Evolutionary conservation across 1,140 invertebrate genomes (phyloP).

Genomic region (Polypedilum pembai): DNA sequence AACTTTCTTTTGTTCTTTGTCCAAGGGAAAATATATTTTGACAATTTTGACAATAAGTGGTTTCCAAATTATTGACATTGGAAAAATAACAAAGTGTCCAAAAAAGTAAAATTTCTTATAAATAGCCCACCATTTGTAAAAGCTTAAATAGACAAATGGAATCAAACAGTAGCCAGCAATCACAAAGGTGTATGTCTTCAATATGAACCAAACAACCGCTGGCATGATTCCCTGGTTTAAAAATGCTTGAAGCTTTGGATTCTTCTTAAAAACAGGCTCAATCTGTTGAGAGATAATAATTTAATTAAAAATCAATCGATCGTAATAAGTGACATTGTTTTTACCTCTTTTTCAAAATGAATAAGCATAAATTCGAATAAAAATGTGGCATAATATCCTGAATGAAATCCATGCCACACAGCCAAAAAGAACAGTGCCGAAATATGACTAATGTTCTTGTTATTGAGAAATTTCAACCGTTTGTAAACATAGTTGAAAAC

Average conservation of each 20-base stretch:
- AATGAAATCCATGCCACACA: constrained; percentile 87
- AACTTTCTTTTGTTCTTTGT: background rate
- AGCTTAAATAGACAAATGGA: constrained; percentile 70
- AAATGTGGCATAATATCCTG: constrained; percentile 87
- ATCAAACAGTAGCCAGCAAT: constrained; percentile 80
- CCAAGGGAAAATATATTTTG: background rate
- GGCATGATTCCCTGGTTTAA: constrained; percentile 42
- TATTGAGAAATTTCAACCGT: constrained; percentile 80
- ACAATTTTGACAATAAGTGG: background rate
- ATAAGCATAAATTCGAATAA: constrained; percentile 86
- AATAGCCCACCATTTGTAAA: constrained; percentile 53
- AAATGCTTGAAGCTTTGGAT: constrained; percentile 43
- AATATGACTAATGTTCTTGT: constrained; percentile 73
- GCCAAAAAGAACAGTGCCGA: constrained; percentile 78
- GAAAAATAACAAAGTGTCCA: constrained; percentile 54
- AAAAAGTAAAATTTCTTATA: constrained; percentile 56
- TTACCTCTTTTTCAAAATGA: constrained; percentile 78
- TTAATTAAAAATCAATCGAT: constrained; percentile 23
- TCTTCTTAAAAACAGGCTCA: constrained; percentile 47
- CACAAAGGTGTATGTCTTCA: constrained; percentile 68
- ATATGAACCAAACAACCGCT: constrained; percentile 44
- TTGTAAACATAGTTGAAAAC: constrained; percentile 88
- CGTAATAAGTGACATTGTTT: constrained; percentile 36
- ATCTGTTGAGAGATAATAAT: constrained; percentile 43
- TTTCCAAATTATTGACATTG: constrained; percentile 30